Conservation (phyloP, 1,140 invertebrate genomes). For the Zaprionus gabonicus region DNA sequence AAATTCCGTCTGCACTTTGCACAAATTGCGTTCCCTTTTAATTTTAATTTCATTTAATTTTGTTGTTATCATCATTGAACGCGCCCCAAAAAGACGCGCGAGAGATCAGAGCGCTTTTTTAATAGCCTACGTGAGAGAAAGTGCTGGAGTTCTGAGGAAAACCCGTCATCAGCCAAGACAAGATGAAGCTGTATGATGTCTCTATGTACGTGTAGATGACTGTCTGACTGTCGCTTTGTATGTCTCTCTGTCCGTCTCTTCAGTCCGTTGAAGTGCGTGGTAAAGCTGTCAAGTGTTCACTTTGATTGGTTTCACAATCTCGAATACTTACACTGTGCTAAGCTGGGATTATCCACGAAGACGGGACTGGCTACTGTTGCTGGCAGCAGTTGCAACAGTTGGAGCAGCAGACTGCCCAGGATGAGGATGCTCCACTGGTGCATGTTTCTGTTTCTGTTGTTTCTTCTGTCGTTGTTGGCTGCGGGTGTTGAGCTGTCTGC, state of each 20-base stretch:
- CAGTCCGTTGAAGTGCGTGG: constrained; percentile 48
- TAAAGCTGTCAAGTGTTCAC: constrained; percentile 30
- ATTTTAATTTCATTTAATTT: constrained; percentile 41
- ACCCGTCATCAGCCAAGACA: constrained; percentile 30
- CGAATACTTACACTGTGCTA: constrained; percentile 83
- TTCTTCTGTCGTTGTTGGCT: constrained; percentile 33
- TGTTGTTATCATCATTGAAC: constrained; percentile 35
- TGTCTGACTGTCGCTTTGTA: constrained; percentile 8
- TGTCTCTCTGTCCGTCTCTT: constrained; percentile 4
- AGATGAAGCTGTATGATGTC: constrained; percentile 41
- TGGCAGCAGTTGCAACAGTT: constrained; percentile 10
- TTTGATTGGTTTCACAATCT: constrained; percentile 29
- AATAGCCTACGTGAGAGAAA: constrained; percentile 80
- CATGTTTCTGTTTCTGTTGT: constrained; percentile 30
- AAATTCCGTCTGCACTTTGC: constrained; percentile 3
- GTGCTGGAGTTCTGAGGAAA: constrained; percentile 72
- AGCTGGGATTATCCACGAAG: constrained; percentile 84
- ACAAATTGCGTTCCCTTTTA: constrained; percentile 38
- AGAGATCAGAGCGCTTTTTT: constrained; percentile 28
- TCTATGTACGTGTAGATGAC: constrained; percentile 34
- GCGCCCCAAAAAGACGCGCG: constrained; percentile 51
- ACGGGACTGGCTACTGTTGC: constrained; percentile 65
- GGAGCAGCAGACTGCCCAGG: constrained; percentile 51
- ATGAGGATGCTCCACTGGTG: constrained; percentile 44
- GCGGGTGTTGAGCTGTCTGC: constrained; percentile 31